Base-by-base conservation (phyloP, 2,113 vertebrate genomes). In the Pandion haliaetus region DNA sequence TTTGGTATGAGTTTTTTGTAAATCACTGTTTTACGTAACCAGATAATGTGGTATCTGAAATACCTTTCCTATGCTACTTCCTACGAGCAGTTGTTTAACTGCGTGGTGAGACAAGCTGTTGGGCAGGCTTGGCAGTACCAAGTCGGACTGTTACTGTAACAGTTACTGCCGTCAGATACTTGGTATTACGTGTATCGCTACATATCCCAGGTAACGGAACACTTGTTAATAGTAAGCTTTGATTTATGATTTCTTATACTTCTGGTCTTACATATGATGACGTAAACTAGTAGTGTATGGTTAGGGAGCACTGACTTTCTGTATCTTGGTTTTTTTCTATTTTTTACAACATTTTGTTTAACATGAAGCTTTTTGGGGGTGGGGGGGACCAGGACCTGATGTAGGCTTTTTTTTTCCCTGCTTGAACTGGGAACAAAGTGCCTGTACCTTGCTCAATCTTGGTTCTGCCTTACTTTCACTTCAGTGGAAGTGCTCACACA, bases 1-100 rank as follows among this genome's bases (percentile, higher is more conserved):
- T 98, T 98, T 97, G 98, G 97, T 98, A 96, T 83, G 82, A 86
- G 83, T 67, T 96, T 98, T 98, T 98, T 98, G 97, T 98, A 98
- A 98, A 98, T 98, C 95, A 91, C 95, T 95, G 96, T 98, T 98
- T 97, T 93, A 94, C 96, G 97, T 98, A 97, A 98, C 96, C 97
- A 84, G 94, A 5, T 97, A 94, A 94, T 29, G 74, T 98, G 98
- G 97, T 97, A 92, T 92, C 87, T 82, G 42, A 95, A 97, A 84
- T 93, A 96, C 80, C 90, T 97, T 95, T 89, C 96, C 92, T 76
- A 13, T 95, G 94, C 87, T 96, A 91, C 89, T 90, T 83, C 86
- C 63, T 70, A 32, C 78, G 58, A 86, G 77, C 71, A 86, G 44
- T 86, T 82, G 76, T 86, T 97, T 97, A 78, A 91, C 91, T 73